Evolutionary conservation across 2,888 invertebrate species (phyloP), one percentile per base, ranked within the genome.

Genomic region (Leptinotarsa tumamoca): DNA sequence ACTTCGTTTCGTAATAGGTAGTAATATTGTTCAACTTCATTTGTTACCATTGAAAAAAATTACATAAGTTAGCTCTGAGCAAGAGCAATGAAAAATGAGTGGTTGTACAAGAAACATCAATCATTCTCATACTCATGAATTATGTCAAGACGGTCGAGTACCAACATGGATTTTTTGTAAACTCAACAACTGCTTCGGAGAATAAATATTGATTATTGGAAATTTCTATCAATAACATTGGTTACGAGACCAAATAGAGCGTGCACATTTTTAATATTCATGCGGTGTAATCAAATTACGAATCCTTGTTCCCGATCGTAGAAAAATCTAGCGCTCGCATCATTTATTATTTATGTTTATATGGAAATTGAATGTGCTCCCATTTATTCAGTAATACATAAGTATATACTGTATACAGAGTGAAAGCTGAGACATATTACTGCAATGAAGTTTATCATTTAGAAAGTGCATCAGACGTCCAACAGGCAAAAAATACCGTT

Each of bases 281-380:
- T 43, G 13, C 17, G n/a, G 17, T 63, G 33, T 63, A 33, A 63
- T 63, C 63, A 43, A 63, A 63, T 63, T 63, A 67, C 51, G 18
- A 67, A 50, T 50, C 49, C 51, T 27, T 27, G 51, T 68, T 68
- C 68, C 13, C 27, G 54, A 52, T 52, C 15, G n/a, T 33, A 52
- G 68, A 68, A 68, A 27, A 27, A 68, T 54, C 15, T 52, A 49
- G 54, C 23, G 17, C 50, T 51, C 33, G 68, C 68, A 51, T 51
- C 68, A 68, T 68, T 54, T 68, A 68, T 27, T 51, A 68, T 68
- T 68, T 51, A 23, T 51, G 23, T 51, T 51, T 50, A 51, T 23
- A 43, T 43, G n/a, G 23, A 67, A 67, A 67, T 7, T 67, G 51
- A 67, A 50, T 50, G 21, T 33, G 63, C 63, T 63, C 43, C 43